Evolutionary conservation across 2,888 invertebrate genomes (phyloP).

Genomic region (Aplocera efformata): DNA sequence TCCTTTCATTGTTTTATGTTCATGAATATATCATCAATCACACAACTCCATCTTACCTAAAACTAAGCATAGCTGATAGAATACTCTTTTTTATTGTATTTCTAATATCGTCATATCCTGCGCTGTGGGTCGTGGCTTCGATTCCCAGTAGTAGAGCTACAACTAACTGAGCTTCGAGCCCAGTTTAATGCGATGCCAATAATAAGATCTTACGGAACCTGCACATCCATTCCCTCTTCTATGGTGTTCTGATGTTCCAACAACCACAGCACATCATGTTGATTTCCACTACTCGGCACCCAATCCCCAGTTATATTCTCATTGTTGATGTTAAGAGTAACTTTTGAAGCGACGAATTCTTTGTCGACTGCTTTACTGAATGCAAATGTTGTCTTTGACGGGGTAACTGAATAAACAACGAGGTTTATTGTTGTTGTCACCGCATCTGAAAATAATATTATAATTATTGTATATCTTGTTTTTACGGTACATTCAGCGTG

Average conservation of each 20-base stretch:
- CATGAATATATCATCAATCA: too few species aligned
- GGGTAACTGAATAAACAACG: slow-evolving; percentile 55
- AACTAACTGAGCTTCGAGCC: too few species aligned
- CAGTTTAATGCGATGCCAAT: too few species aligned
- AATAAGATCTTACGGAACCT: slow-evolving; percentile 37
- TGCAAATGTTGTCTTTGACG: slow-evolving; percentile 55
- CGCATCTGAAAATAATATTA: slow-evolving; percentile 48
- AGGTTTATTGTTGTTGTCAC: slow-evolving; percentile 62
- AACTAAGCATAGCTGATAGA: too few species aligned
- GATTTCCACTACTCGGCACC: slow-evolving; percentile 59
- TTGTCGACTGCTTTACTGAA: slow-evolving; percentile 58
- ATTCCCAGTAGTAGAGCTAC: too few species aligned
- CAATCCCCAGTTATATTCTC: slow-evolving; percentile 53
- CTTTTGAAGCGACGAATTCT: slow-evolving; percentile 42
- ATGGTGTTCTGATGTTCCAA: slow-evolving; percentile 46
- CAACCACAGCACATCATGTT: slow-evolving; percentile 74
- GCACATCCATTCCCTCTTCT: slow-evolving; percentile 43
- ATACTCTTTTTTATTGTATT: too few species aligned
- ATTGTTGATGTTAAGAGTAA: slow-evolving; percentile 48
- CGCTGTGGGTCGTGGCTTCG: too few species aligned
- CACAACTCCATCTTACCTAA: too few species aligned
- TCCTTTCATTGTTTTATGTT: too few species aligned
- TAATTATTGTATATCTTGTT: not conserved
- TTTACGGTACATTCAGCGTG: too few species aligned
- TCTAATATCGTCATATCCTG: too few species aligned